Base-by-base conservation (phyloP, 2,797 vertebrate species). In the Fistularia tabacaria region DNA sequence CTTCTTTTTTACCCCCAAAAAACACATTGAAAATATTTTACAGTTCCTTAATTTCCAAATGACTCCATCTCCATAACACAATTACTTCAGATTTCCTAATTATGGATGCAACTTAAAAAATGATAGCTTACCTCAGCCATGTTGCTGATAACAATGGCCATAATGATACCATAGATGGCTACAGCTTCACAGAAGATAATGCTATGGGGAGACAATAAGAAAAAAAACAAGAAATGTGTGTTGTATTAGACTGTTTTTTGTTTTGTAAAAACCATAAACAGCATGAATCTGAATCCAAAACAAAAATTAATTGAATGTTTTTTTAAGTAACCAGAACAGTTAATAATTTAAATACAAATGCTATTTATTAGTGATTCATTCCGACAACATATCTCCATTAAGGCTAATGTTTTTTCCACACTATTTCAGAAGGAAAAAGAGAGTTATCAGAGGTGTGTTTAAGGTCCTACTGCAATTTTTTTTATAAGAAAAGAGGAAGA, bases 151-250 rank as follows among this genome's bases (percentile, higher is more conserved):
- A 99, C 96, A 62, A 99, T 99, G 10, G 97, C 97, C 97, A 99
- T 99, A 84, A 99, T 99, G 86, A 99, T 99, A 54, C 97, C 97
- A 0, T 99, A 99, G 84, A 99, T 99, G 41, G 97, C 97, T 59
- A 99, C 97, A 52, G 97, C 97, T 89, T 99, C 97, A 61, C 97
- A 99, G 90, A 99, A 99, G 81, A 99, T 99, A 77, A 99, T 99
- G 75, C 97, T 99, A 70, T 8, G 72, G 42, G 40, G 43, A 54
- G 53, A 59, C 14, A 49, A 14, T 10, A 39, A 14, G 51, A 43
- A 43, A 49, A 8, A 13, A 54, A 63, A 38, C 14, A 39, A 14
- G 14, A 58, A 38, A 49, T 49, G 25, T 7, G 9, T 25, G 7
- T 11, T 8, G 9, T 14, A 10, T 15, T 4, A 45, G 9, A 45